Evolutionary conservation across 2,113 vertebrate species (phyloP).

Genomic region (Stigmatopora nigra): DNA sequence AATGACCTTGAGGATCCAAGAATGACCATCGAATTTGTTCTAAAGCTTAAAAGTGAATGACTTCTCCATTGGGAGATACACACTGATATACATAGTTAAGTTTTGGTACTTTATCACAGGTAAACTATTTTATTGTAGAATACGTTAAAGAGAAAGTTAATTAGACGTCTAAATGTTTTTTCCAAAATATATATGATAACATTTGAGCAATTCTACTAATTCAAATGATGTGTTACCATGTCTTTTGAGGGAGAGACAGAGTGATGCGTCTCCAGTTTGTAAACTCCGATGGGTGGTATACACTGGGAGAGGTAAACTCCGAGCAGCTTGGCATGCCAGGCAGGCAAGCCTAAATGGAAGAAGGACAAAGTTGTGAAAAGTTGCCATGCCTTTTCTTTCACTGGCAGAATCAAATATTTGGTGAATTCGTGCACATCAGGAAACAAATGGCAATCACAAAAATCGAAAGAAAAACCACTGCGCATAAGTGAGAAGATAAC

Average conservation of each 20-base stretch:
- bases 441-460: too few relatives aligned
- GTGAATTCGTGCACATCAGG: slow-evolving; percentile 1
- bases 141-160: too few relatives aligned
- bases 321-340: slow-evolving; percentile 97
- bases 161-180: background rate
- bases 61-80: too few relatives aligned
- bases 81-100: too few relatives aligned
- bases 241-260: slow-evolving; percentile 88
- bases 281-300: slow-evolving; percentile 94
- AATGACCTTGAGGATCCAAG: too few relatives aligned
- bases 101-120: background rate
- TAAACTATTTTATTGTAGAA: too few relatives aligned
- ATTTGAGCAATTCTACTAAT: background rate
- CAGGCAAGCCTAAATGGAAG: slow-evolving; percentile 82
- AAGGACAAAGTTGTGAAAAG: background rate
- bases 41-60: too few relatives aligned
- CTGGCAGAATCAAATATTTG: slow-evolving; percentile 21
- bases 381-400: background rate
- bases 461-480: slow-evolving; percentile 16
- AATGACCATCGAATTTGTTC: too few relatives aligned
- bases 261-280: slow-evolving; percentile 89
- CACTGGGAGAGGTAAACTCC: slow-evolving; percentile 92
- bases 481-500: slow-evolving; percentile 51
- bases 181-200: background rate
- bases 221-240: slow-evolving; percentile 70